Evolutionary conservation across 30 jellyfish, hydroid and myxozoan genomes (phyloP).

Genomic region (Phacellophora camtschatica): DNA sequence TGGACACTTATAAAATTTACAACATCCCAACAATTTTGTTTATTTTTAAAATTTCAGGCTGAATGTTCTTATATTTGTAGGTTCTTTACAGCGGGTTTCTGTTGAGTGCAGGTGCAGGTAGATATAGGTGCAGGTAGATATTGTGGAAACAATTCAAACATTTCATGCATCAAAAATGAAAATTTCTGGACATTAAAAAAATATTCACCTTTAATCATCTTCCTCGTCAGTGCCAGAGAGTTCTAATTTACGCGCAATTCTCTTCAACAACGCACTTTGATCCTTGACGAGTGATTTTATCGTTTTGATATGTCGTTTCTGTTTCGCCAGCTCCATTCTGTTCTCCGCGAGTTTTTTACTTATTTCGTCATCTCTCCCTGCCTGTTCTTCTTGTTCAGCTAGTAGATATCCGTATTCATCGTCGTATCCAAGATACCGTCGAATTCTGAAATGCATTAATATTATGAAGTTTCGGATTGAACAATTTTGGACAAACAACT

Average conservation of each 20-base stretch:
- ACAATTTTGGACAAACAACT: too few species aligned
- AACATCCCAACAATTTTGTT: too few species aligned
- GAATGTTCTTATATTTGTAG: too few species aligned
- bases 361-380: slow-evolving; percentile 43
- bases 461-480: too few species aligned
- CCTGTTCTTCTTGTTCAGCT: slow-evolving; percentile 62
- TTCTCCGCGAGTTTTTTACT: slow-evolving; percentile 21
- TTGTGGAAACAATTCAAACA: too few species aligned
- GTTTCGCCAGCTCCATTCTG: slow-evolving; percentile 57
- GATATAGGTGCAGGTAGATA: too few species aligned
- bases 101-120: too few species aligned
- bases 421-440: slow-evolving; percentile 59
- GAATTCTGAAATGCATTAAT: slow-evolving; percentile 34
- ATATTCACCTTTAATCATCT: background rate
- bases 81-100: too few species aligned
- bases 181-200: too few species aligned
- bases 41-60: too few species aligned
- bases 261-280: slow-evolving; percentile 47
- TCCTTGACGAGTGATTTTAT: slow-evolving; percentile 42
- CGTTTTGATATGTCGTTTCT: slow-evolving; percentile 53
- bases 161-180: too few species aligned
- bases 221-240: slow-evolving; percentile 40
- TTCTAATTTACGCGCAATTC: slow-evolving; percentile 48
- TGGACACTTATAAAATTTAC: too few species aligned
- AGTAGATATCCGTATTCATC: slow-evolving; percentile 57